Percentiles rank a stretch among this genome's conserved stretches.
These are phyloP conservation scores for Erebia ligea DNA, from an alignment of 2,888 invertebrate genomes.

Conservation along the genomic window DNA sequence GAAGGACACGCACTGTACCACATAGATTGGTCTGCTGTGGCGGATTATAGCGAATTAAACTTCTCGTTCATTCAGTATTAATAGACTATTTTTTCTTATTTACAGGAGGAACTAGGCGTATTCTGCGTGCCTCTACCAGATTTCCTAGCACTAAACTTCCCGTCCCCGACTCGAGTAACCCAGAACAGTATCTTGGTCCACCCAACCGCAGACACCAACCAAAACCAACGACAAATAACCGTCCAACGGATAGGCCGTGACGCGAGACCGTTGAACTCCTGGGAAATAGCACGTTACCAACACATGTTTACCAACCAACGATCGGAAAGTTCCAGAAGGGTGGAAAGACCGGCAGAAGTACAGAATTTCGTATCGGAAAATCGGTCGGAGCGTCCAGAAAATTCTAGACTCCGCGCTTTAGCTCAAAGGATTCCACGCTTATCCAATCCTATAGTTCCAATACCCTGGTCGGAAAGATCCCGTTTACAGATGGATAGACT, in stretches of 20 bases:
- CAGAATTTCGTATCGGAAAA: slow-evolving; percentile 58
- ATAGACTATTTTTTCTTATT: slow-evolving; percentile 11
- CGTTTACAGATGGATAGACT: slow-evolving; percentile 55
- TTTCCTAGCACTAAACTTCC: slow-evolving; percentile 67
- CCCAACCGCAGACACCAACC: slow-evolving; percentile 49
- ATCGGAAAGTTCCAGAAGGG: slow-evolving; percentile 45
- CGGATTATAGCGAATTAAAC: too few relatives aligned
- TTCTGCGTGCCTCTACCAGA: slow-evolving; percentile 74
- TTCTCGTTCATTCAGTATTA: too few relatives aligned
- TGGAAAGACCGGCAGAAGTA: slow-evolving; percentile 41
- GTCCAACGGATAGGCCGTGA: slow-evolving; percentile 83
- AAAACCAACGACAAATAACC: slow-evolving; percentile 74
- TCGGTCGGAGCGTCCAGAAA: slow-evolving; percentile 56
- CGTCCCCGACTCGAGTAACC: slow-evolving; percentile 52
- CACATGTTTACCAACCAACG: slow-evolving; percentile 68
- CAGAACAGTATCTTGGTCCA: slow-evolving; percentile 56
- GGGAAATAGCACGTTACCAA: slow-evolving; percentile 76
- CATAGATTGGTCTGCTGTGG: too few relatives aligned
- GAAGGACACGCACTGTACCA: too few relatives aligned
- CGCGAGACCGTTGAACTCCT: slow-evolving; percentile 77
- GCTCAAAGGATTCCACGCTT: slow-evolving; percentile 63
- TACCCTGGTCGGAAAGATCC: slow-evolving; percentile 62
- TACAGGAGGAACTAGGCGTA: slow-evolving; percentile 75
- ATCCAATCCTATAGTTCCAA: slow-evolving; percentile 52
- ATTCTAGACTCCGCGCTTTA: slow-evolving; percentile 58